phyloP scores from a whole-genome alignment of 2,888 invertebrate species.

The Dusona sp. region DNA sequence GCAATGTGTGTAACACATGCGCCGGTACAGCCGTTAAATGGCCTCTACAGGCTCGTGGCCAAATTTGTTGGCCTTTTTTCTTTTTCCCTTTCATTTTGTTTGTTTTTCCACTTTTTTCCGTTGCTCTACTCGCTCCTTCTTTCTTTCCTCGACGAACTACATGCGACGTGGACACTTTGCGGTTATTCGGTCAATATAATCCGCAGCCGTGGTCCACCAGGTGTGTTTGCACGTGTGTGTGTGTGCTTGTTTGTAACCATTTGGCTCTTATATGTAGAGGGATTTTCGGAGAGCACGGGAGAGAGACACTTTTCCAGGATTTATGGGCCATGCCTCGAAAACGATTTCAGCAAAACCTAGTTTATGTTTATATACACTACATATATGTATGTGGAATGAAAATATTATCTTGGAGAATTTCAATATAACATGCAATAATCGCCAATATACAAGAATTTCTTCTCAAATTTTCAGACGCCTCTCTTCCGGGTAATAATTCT shows the following conservation, averaged over 20 bases:
- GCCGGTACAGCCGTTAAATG: conserved; percentile 56
- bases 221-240: conserved; percentile 69
- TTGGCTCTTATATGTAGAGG: conserved; percentile 6
- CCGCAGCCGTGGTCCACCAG: conserved; percentile 77
- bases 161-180: conserved; percentile 73
- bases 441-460: background rate
- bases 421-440: background rate
- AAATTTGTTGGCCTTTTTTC: conserved; percentile 76
- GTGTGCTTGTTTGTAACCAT: conserved; percentile 8
- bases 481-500: background rate
- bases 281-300: conserved; percentile 27
- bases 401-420: background rate
- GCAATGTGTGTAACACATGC: conserved; percentile 56
- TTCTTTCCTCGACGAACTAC: conserved; percentile 43
- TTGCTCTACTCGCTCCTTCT: conserved; percentile 19
- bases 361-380: conserved; percentile 20
- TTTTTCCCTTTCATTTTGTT: background rate
- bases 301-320: conserved; percentile 49
- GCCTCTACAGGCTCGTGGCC: conserved; percentile 75
- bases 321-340: conserved; percentile 61
- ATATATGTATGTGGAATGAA: background rate
- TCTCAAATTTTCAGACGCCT: background rate
- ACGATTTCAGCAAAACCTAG: conserved; percentile 51
- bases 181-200: conserved; percentile 80
- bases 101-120: conserved; percentile 22